Percentiles rank a stretch among this genome's conserved stretches.
Evolutionary conservation across 2,888 invertebrate species (phyloP).

Genomic region (Salpingus planirostris): DNA sequence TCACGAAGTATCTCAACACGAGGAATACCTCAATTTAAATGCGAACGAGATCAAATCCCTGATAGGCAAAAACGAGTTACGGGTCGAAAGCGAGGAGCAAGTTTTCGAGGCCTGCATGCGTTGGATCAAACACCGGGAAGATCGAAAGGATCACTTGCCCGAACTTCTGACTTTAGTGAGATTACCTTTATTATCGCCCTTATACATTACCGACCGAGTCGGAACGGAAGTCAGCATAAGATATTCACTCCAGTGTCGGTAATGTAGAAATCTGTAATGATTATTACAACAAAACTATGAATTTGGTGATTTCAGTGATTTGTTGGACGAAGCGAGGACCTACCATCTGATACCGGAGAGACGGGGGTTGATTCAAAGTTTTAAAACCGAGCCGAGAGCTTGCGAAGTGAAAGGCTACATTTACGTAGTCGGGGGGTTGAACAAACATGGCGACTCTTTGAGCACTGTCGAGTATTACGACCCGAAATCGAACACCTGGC

Average conservation of each 20-base stretch:
- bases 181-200: constrained; percentile 70
- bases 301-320: constrained; percentile 56
- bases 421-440: constrained; percentile 79
- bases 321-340: constrained; percentile 80
- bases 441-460: constrained; percentile 72
- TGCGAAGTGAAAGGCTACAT: constrained; percentile 73
- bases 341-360: constrained; percentile 83
- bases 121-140: constrained; percentile 64
- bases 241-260: constrained; percentile 70
- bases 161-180: constrained; percentile 67
- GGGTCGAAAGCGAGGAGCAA: constrained; percentile 68
- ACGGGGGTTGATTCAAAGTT: constrained; percentile 65
- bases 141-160: constrained; percentile 52
- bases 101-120: constrained; percentile 77
- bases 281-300: too few relatives aligned
- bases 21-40: constrained; percentile 62
- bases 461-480: constrained; percentile 81
- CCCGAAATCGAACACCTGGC: constrained; percentile 62
- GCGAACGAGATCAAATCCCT: constrained; percentile 58
- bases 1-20: constrained; percentile 62
- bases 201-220: constrained; percentile 72
- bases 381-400: constrained; percentile 65
- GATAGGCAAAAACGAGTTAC: constrained; percentile 65
- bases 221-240: constrained; percentile 70
- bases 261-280: too few relatives aligned